These are phyloP conservation scores for Porites lobata DNA, from an alignment of 92 coral and sea anemone genomes.

Conservation along the genomic window DNA sequence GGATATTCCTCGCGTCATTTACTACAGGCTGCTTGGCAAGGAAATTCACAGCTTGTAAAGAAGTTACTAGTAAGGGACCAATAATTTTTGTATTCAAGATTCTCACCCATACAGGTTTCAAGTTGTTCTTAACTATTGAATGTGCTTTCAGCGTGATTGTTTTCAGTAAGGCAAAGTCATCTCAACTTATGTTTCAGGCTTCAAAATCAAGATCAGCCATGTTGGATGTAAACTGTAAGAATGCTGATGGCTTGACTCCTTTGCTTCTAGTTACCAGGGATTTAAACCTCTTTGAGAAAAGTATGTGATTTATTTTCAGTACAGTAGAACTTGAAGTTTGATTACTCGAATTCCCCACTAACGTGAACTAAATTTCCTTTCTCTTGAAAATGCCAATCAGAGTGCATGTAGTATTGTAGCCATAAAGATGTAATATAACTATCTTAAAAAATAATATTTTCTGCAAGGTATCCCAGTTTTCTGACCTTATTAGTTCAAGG, in stretches of 20 bases:
- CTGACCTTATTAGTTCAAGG: no score
- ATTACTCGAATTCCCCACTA: no score
- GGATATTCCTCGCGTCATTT: slow-evolving; percentile 91
- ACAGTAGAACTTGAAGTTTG: background rate
- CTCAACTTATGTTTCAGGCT: slow-evolving; percentile 43
- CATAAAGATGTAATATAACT: no score
- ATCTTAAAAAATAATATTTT: no score
- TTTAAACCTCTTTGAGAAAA: slow-evolving; percentile 86
- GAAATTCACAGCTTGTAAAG: slow-evolving; percentile 84
- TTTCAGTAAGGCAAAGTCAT: no score
- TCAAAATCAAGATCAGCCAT: slow-evolving; percentile 47
- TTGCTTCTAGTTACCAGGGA: slow-evolving; percentile 94
- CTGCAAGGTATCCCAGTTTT: no score
- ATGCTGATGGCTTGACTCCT: slow-evolving; percentile 97
- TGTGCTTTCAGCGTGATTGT: no score
- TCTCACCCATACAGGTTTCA: no score
- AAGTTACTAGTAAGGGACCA: slow-evolving; percentile 78
- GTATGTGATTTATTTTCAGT: slow-evolving; percentile 60
- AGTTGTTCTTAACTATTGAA: background rate
- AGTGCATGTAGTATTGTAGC: no score
- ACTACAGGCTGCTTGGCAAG: slow-evolving; percentile 99
- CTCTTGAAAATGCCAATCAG: no score
- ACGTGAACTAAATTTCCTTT: no score
- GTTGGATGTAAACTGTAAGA: slow-evolving; percentile 89
- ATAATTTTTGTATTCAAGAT: no score